phyloP scores from a whole-genome alignment of 2,797 vertebrate genomes.

The Hoplostethus atlanticus region DNA sequence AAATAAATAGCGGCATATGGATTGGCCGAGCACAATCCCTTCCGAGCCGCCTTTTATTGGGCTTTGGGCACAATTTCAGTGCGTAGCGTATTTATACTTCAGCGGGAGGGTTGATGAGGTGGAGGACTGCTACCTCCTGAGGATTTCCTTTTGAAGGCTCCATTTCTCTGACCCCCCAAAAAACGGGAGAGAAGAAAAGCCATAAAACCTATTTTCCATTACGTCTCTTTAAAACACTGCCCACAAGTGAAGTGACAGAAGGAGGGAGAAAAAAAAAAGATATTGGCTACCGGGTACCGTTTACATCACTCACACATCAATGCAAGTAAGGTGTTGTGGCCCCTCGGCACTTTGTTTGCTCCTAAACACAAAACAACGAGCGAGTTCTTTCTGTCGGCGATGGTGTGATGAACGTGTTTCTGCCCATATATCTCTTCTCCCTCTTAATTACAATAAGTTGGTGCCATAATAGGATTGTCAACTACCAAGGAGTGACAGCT shows the following conservation, averaged over 20 bases:
- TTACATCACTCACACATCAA: conserved; percentile 82
- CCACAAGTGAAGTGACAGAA: conserved; percentile 61
- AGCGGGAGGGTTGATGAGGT: conserved; percentile 73
- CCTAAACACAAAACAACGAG: conserved; percentile 65
- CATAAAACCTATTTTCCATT: conserved; percentile 85
- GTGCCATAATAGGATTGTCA: conserved; percentile 89
- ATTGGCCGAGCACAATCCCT: conserved; percentile 60
- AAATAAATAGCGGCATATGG: conserved; percentile 73
- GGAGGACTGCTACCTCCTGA: conserved; percentile 73
- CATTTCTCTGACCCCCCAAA: conserved; percentile 69
- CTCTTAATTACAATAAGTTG: conserved; percentile 87
- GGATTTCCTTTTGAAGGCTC: conserved; percentile 79
- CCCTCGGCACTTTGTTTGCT: conserved; percentile 62
- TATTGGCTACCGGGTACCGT: conserved; percentile 74
- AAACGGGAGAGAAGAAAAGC: conserved; percentile 78
- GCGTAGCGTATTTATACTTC: conserved; percentile 71
- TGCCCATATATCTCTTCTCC: conserved; percentile 79
- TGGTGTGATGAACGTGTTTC: conserved; percentile 74
- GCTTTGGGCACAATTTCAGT: conserved; percentile 61
- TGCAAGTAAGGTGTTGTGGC: conserved; percentile 75
- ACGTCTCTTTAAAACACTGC: conserved; percentile 76
- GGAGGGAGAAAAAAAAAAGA: conserved; percentile 41
- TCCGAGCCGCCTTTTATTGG: conserved; percentile 56
- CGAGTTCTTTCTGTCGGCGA: conserved; percentile 72
- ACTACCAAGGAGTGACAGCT: conserved; percentile 85